phyloP scores from a whole-genome alignment of 1,140 invertebrate species.

The Eulimnadia texana region DNA sequence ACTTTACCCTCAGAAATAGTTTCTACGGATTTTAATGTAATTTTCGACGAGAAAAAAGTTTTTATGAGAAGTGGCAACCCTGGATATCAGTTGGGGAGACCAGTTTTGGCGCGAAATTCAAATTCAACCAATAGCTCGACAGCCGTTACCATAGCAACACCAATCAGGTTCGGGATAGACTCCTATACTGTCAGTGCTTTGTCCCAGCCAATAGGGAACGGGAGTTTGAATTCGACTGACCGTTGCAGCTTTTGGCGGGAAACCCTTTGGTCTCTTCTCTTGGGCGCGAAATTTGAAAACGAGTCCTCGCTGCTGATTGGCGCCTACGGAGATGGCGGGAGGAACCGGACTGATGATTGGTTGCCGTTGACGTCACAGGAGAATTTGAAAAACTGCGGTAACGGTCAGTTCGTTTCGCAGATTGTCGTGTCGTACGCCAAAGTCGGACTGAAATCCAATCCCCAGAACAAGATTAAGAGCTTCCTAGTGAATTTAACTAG shows the following conservation, averaged over 20 bases:
- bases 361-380: neutral
- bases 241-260: neutral
- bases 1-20: neutral
- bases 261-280: neutral
- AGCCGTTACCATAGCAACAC: neutral
- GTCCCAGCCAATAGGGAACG: neutral
- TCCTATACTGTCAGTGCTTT: neutral
- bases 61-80: slow-evolving; percentile 47
- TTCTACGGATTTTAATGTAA: neutral
- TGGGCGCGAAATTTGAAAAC: neutral
- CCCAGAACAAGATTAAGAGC: slow-evolving; percentile 12
- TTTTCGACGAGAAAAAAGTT: slow-evolving; percentile 26
- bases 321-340: neutral
- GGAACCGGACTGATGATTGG: neutral
- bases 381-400: neutral
- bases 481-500: neutral
- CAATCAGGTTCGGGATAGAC: neutral
- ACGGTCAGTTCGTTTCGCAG: neutral
- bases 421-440: neutral
- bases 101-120: slow-evolving; percentile 37
- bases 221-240: neutral
- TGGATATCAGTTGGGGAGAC: slow-evolving; percentile 45
- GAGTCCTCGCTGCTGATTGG: neutral
- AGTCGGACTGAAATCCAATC: neutral
- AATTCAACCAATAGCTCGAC: neutral